A percentile compares a stretch with the other conserved stretches of the same genome.
Conservation (phyloP, 1,140 invertebrate genomes). For the Cryptotermes secundus region DNA sequence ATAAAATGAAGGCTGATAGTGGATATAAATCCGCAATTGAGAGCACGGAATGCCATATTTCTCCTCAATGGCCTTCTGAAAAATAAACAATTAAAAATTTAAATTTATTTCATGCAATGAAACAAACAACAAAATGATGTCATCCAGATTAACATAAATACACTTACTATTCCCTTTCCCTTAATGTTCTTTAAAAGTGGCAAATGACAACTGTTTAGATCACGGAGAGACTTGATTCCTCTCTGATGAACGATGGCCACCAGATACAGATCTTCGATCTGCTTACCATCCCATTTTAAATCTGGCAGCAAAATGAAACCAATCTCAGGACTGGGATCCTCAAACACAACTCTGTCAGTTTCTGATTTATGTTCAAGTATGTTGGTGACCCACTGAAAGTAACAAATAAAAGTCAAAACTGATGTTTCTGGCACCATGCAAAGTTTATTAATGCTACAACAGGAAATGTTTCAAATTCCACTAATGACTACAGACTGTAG, state of each 20-base stretch:
- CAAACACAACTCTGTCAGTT: conserved; percentile 79
- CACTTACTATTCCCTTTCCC: conserved; percentile 64
- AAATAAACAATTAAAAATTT: conserved; percentile 38
- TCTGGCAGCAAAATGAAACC: conserved; percentile 92
- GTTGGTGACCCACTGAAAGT: conserved; percentile 92
- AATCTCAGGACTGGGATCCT: conserved; percentile 73
- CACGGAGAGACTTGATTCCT: conserved; percentile 79
- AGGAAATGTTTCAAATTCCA: too few relatives aligned
- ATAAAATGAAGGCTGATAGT: conserved; percentile 97
- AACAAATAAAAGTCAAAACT: conserved; percentile 33
- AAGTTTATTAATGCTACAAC: too few relatives aligned
- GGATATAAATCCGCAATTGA: conserved; percentile 83
- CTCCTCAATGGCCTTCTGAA: conserved; percentile 71
- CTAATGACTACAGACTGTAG: too few relatives aligned
- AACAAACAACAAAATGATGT: neutral
- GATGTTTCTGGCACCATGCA: too few relatives aligned
- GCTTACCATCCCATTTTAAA: conserved; percentile 89
- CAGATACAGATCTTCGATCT: conserved; percentile 76
- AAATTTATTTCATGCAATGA: conserved; percentile 3
- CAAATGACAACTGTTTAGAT: conserved; percentile 75
- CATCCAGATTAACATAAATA: conserved; percentile 36
- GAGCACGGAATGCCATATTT: conserved; percentile 72
- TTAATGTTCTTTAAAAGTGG: conserved; percentile 81
- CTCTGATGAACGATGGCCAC: conserved; percentile 74
- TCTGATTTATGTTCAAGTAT: conserved; percentile 90